Evolutionary conservation across 2,113 vertebrate species (phyloP).

Genomic region (Lasiurus borealis): DNA sequence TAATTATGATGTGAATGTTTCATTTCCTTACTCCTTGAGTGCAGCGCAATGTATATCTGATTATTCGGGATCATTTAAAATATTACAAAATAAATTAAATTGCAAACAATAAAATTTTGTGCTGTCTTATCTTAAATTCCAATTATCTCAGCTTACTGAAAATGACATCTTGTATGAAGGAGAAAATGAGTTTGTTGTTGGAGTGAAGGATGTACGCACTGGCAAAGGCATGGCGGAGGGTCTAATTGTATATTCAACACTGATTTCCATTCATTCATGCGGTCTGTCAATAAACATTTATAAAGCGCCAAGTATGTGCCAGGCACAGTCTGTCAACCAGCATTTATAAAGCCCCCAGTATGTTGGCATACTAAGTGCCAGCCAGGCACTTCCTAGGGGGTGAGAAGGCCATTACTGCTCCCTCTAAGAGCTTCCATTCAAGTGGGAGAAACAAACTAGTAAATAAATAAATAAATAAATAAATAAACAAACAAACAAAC

Average conservation of each 20-base stretch:
- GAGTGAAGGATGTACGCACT: not conserved
- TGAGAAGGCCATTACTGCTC: not conserved
- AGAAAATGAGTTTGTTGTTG: not conserved
- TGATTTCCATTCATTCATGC: not conserved
- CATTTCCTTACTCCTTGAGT: not conserved
- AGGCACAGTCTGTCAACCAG: not conserved
- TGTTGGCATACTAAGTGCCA: too few species aligned
- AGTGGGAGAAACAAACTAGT: not conserved
- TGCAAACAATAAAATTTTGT: conserved; percentile 33
- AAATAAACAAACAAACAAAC: not conserved
- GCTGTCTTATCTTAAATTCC: conserved; percentile 48
- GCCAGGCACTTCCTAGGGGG: not conserved
- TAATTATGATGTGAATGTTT: conserved; percentile 8
- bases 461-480: not conserved
- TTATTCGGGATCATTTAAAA: conserved; percentile 22
- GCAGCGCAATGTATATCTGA: not conserved
- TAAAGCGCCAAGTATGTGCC: not conserved
- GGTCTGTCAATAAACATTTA: not conserved
- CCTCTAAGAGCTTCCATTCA: not conserved
- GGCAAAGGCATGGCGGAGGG: not conserved
- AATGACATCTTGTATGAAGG: not conserved
- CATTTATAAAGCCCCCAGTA: not conserved
- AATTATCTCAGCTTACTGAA: conserved; percentile 36
- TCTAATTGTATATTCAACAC: fast-evolving
- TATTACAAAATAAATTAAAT: conserved; percentile 53